Conservation (phyloP, 2,888 invertebrate genomes). For the Dasypogon diadema region DNA sequence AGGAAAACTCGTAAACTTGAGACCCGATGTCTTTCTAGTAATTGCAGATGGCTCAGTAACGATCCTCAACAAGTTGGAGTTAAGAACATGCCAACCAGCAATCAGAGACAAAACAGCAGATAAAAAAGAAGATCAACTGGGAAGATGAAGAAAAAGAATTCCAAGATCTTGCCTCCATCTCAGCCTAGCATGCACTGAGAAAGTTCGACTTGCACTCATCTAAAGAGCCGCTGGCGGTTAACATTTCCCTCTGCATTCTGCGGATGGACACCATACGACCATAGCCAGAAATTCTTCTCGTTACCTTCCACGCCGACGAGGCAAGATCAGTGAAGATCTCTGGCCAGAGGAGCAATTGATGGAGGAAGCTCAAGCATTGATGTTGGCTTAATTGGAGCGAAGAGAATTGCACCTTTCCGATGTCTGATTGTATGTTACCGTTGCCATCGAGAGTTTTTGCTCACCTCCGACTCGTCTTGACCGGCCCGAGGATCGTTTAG, state of each 20-base stretch:
- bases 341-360: conserved; percentile 11
- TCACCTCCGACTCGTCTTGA: conserved; percentile 5
- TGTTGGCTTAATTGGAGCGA: conserved; percentile 50
- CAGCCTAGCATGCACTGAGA: conserved; percentile 12
- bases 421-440: conserved; percentile 50
- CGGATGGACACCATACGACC: neutral
- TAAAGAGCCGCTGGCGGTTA: conserved; percentile 46
- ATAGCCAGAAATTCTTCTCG: neutral
- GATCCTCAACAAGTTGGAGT: conserved; percentile 6
- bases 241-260: conserved; percentile 40
- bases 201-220: conserved; percentile 27
- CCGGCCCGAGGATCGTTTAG: neutral
- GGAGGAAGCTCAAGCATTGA: conserved; percentile 24
- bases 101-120: conserved; percentile 28
- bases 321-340: conserved; percentile 4
- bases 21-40: neutral
- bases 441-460: conserved; percentile 23
- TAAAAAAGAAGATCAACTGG: conserved; percentile 38
- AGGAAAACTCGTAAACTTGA: neutral
- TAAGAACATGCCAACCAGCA: conserved; percentile 43
- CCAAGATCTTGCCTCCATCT: conserved; percentile 10
- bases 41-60: conserved; percentile 6
- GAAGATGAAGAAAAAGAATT: neutral
- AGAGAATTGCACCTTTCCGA: conserved; percentile 50
- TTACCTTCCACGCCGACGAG: conserved; percentile 10